These are phyloP conservation scores for Xanthia icteritia DNA, from an alignment of 2,888 invertebrate genomes.

Conservation along the genomic window DNA sequence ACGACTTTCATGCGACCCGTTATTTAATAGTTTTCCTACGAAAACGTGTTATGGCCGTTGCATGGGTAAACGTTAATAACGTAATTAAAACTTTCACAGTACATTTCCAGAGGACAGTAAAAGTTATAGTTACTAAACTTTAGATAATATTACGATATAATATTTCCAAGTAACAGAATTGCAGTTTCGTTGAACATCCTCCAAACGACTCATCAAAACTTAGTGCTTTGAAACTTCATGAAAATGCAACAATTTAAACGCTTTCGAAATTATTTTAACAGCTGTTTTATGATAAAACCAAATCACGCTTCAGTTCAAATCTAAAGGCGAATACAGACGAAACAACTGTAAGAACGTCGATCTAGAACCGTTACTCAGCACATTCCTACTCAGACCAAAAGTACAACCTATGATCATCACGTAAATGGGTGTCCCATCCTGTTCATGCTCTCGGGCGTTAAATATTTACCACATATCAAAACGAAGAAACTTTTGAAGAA, in stretches of 20 bases:
- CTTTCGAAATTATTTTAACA: constrained; percentile 35
- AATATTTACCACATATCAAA: constrained; percentile 28
- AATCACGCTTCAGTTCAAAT: constrained; percentile 11
- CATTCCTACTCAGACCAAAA: neutral
- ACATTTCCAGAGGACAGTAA: constrained; percentile 13
- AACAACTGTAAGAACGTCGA: neutral
- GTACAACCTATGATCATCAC: neutral
- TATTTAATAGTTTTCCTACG: constrained; percentile 15
- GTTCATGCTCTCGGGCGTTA: neutral
- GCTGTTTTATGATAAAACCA: constrained; percentile 13
- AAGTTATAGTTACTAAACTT: constrained; percentile 21
- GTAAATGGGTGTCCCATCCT: constrained; percentile 20
- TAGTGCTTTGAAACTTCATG: constrained; percentile 32
- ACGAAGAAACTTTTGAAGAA: constrained; percentile 33
- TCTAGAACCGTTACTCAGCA: neutral
- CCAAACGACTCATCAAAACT: constrained; percentile 36
- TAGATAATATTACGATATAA: constrained; percentile 30
- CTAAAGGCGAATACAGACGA: constrained; percentile 32
- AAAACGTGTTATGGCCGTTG: constrained; percentile 6
- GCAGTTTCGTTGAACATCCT: constrained; percentile 34
- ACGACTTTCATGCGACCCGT: constrained; percentile 34
- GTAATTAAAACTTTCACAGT: constrained; percentile 21
- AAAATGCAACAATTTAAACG: constrained; percentile 41
- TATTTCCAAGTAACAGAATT: constrained; percentile 9
- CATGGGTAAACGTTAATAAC: constrained; percentile 1